Evolutionary conservation across 2,113 vertebrate genomes (phyloP).

Genomic region (Phalacrocorax aristotelis): DNA sequence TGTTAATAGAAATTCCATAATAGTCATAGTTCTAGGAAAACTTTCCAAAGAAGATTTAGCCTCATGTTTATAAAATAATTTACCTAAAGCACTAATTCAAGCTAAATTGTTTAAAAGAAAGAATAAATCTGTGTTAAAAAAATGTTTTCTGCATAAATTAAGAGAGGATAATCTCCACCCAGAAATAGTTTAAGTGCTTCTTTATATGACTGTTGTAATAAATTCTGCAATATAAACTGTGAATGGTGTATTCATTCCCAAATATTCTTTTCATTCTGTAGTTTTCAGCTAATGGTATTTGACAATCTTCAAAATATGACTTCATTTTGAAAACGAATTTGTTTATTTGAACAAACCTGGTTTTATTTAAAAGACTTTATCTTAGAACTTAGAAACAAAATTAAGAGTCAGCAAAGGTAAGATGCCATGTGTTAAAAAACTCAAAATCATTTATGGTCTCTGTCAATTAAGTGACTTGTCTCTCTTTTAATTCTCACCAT

Average conservation of each 20-base stretch:
- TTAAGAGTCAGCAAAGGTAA: neutral
- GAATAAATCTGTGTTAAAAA: neutral
- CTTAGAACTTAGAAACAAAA: neutral
- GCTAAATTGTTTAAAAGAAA: neutral
- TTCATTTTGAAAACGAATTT: neutral
- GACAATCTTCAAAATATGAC: neutral
- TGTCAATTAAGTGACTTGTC: neutral
- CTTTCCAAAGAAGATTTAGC: neutral
- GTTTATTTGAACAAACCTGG: neutral
- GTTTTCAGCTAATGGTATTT: neutral
- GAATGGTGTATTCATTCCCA: neutral
- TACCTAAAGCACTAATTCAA: neutral
- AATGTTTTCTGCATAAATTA: neutral
- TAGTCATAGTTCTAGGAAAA: neutral
- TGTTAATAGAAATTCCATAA: neutral
- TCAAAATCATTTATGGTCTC: rapidly evolving
- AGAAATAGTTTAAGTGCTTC: neutral
- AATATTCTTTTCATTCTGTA: neutral
- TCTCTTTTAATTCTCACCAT: neutral
- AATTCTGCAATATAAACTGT: neutral
- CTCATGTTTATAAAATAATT: neutral
- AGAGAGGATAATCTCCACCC: neutral
- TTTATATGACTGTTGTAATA: neutral
- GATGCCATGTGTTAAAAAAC: rapidly evolving
- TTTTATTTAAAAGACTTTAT: neutral